Evolutionary conservation across 2,113 vertebrate species (phyloP).

Genomic region (Poicephalus gulielmi): DNA sequence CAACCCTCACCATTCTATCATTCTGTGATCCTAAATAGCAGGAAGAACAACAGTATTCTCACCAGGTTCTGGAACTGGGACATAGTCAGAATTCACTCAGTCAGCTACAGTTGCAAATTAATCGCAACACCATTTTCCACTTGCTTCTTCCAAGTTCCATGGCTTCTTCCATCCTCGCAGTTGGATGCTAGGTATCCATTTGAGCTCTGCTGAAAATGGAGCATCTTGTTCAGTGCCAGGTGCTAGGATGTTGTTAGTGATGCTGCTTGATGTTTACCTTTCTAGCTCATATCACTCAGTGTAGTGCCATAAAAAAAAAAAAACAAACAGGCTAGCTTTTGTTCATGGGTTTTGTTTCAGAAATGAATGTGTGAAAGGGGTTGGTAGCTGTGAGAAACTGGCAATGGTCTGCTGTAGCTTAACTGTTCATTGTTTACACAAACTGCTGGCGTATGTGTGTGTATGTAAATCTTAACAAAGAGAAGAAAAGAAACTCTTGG

Average conservation of each 20-base stretch:
- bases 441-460: neutral
- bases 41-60: neutral
- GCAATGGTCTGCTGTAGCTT: neutral
- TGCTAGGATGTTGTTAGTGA: neutral
- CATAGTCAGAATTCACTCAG: neutral
- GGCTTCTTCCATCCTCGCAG: neutral
- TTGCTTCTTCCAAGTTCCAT: neutral
- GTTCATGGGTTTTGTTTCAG: neutral
- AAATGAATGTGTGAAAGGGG: neutral
- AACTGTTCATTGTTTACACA: neutral
- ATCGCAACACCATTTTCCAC: neutral
- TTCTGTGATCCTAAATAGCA: neutral
- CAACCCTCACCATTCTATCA: neutral
- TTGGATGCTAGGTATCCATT: neutral
- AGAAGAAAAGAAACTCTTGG: neutral
- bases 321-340: neutral
- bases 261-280: neutral
- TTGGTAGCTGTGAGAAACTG: neutral
- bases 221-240: neutral
- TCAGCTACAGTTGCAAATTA: neutral
- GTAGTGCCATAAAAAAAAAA: neutral
- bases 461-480: neutral
- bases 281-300: neutral
- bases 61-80: neutral
- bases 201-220: neutral